Base-by-base conservation (phyloP, 2,797 vertebrate species). In the Holocentrus rufus region DNA sequence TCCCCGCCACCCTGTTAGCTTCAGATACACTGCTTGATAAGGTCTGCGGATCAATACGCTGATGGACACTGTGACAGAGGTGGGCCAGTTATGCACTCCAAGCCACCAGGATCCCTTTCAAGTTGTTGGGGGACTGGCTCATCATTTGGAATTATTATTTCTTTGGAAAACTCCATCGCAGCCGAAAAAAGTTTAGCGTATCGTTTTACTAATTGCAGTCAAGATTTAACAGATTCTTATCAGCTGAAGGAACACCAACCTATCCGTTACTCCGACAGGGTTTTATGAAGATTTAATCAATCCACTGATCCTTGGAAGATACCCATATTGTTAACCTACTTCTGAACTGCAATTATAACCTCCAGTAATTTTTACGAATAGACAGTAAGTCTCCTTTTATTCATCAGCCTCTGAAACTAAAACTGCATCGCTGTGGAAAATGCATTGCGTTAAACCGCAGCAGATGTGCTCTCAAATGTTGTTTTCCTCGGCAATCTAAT, bases 11-110 rank as follows among this genome's bases (percentile, higher is more conserved):
- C 80, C 80, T 66, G 84, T 86, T 85, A 76, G 88, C 72, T 71
- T 77, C 78, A 87, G 86, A 90, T 84, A 86, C 84, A 85, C 79
- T 25, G 79, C 73, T 79, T 85, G 90, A 91, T 92, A 90, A 91
- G 87, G 82, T 75, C 73, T 76, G 2, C 53, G 78, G 85, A 91
- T 92, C 89, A 30, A 92, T 92, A 20, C 7, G 0, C 70, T 81
- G 88, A 90, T 82, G 84, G 87, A 86, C 83, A 74, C 53, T 11
- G 76, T 85, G 85, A 81, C 85, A 85, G 77, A 69, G 62, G 65
- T 65, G 49, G 74, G 20, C 36, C 61, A 55, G 71, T 84, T 77
- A 57, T 80, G 79, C 76, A 47, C 63, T 79, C 64, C 53, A 73
- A 36, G 52, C 54, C 69, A 55, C 59, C 1, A 49, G 55, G 57